A percentile compares a stretch with the other conserved stretches of the same genome.
These are phyloP conservation scores for Hyperoplus lanceolatus DNA, from an alignment of 2,797 vertebrate genomes.

Conservation along the genomic window DNA sequence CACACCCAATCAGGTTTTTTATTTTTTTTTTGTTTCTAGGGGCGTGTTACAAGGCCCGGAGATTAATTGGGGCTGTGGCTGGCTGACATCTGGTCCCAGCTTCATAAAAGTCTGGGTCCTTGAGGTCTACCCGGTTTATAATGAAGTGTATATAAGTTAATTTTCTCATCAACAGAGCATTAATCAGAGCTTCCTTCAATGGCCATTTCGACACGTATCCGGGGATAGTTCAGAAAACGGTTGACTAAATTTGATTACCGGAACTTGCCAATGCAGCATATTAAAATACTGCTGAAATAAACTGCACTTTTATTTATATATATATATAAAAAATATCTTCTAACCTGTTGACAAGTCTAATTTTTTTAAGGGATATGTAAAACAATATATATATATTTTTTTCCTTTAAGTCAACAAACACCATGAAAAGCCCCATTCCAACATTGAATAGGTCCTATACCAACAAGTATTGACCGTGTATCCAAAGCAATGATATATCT, in stretches of 20 bases:
- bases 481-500: not conserved
- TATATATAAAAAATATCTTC: not conserved
- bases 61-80: conserved; percentile 92
- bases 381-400: not conserved
- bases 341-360: not conserved
- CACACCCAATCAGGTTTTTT: conserved; percentile 77
- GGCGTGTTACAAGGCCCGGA: conserved; percentile 84
- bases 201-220: conserved; percentile 60
- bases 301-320: not conserved
- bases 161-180: conserved; percentile 91
- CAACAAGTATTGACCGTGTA: conserved; percentile 1
- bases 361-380: not conserved
- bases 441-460: not conserved
- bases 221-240: conserved; percentile 38
- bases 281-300: conserved; percentile 11
- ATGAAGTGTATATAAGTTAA: conserved; percentile 95
- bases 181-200: conserved; percentile 82
- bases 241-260: conserved; percentile 62
- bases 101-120: conserved; percentile 84
- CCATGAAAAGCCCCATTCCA: not conserved
- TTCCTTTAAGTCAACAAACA: not conserved
- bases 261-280: conserved; percentile 11
- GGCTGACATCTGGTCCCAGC: conserved; percentile 87
- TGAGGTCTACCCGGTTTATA: conserved; percentile 86
- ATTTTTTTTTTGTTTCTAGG: conserved; percentile 72